Conservation (phyloP, 2,888 invertebrate species). For the Drosophila niveifrons region DNA sequence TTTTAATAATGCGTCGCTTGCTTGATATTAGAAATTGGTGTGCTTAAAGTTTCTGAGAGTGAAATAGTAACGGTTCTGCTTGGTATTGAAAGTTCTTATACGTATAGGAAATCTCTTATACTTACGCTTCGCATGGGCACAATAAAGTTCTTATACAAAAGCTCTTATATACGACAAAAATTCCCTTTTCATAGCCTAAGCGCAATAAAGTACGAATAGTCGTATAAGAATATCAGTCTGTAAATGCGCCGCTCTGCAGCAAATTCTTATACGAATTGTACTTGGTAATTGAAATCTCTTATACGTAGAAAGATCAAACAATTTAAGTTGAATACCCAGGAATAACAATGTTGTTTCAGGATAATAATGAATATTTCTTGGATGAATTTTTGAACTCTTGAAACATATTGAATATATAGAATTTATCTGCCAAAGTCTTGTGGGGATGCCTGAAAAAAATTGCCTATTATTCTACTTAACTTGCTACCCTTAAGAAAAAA, state of each 20-base stretch:
- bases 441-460: no score
- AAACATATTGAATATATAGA: no score
- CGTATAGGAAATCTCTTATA: background rate
- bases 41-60: no score
- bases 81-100: no score
- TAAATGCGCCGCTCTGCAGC: background rate
- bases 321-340: no score
- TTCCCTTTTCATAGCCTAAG: no score
- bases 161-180: background rate
- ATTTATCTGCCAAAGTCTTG: no score
- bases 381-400: no score
- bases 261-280: background rate
- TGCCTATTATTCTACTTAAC: background rate
- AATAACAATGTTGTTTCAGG: no score
- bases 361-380: no score
- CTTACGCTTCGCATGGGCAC: background rate
- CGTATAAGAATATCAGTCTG: background rate
- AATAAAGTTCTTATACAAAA: background rate
- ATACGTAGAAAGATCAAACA: background rate
- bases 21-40: background rate
- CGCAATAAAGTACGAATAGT: background rate
- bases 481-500: slow-evolving; percentile 9
- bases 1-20: background rate
- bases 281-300: background rate
- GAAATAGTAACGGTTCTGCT: no score